phyloP scores from a whole-genome alignment of 2,113 vertebrate genomes.

The Sardina pilchardus region DNA sequence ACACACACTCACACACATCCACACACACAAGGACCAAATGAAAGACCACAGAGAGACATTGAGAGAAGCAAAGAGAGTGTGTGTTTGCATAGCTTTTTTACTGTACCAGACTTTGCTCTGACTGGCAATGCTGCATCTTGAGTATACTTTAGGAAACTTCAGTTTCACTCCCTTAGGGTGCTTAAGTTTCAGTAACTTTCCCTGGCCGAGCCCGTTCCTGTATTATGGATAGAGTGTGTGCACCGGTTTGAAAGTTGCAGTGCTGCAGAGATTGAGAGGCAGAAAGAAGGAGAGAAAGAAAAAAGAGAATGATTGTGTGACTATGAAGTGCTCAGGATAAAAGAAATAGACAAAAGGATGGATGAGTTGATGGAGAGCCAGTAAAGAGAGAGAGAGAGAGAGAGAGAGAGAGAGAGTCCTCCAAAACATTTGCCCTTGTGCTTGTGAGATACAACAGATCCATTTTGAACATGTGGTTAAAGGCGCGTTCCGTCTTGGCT shows the following conservation, averaged over 20 bases:
- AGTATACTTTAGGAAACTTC: background rate
- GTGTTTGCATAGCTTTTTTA: background rate
- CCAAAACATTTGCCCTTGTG: slow-evolving; percentile 37
- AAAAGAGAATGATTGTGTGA: slow-evolving; percentile 14
- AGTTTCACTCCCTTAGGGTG: background rate
- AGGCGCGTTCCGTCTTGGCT: slow-evolving; percentile 7
- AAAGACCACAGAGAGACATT: slow-evolving; percentile 4
- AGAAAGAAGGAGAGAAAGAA: slow-evolving; percentile 27
- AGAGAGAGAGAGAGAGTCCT: slow-evolving; percentile 33
- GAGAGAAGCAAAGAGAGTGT: background rate
- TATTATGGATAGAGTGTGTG: background rate
- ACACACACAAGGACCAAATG: background rate
- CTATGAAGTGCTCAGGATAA: background rate
- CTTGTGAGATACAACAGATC: slow-evolving; percentile 41
- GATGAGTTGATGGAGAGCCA: background rate
- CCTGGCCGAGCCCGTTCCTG: background rate
- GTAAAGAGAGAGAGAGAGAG: slow-evolving; percentile 34
- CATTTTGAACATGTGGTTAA: slow-evolving; percentile 32
- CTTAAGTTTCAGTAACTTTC: background rate
- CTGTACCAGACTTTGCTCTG: background rate
- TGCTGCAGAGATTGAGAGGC: background rate
- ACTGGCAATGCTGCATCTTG: background rate
- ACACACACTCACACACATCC: background rate
- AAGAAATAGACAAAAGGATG: background rate
- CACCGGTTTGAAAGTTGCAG: background rate